Evolutionary conservation across 2,888 invertebrate species (phyloP).

Genomic region (Caenorhabditis imperialis): DNA sequence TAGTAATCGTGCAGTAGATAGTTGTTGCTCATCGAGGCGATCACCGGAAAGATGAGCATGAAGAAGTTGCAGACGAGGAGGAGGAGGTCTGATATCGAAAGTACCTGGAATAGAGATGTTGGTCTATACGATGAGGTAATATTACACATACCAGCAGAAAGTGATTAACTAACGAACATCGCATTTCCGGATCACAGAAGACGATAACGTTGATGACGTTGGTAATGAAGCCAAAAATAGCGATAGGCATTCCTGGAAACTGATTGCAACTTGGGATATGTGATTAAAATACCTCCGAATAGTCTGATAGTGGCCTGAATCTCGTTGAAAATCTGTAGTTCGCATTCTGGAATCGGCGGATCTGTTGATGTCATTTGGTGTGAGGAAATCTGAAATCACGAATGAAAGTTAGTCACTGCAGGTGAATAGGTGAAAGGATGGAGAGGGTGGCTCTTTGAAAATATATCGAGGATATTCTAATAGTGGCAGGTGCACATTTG

Average conservation of each 20-base stretch:
- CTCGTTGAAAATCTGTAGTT: conserved; percentile 80
- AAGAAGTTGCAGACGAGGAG: conserved; percentile 77
- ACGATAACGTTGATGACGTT: conserved; percentile 75
- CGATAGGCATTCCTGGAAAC: conserved; percentile 66
- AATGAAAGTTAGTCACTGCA: conserved; percentile 1
- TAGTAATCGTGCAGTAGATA: conserved; percentile 70
- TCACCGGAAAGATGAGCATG: conserved; percentile 76
- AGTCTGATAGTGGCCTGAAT: conserved; percentile 58
- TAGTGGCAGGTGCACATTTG: background rate
- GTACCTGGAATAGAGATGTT: conserved; percentile 47
- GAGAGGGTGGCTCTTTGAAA: no score
- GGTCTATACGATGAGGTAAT: background rate
- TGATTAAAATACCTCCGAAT: conserved; percentile 41
- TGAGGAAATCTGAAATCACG: no score
- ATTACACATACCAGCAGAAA: conserved; percentile 70
- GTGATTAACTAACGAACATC: conserved; percentile 74
- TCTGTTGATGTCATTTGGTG: conserved; percentile 25
- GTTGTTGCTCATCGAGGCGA: conserved; percentile 71
- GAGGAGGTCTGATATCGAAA: conserved; percentile 72
- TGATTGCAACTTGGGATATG: background rate
- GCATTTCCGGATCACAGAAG: conserved; percentile 75
- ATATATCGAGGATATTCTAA: background rate
- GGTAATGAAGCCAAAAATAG: conserved; percentile 73
- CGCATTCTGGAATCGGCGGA: conserved; percentile 39
- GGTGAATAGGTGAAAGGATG: background rate